Conservation (phyloP, 2,113 vertebrate genomes). For the Cyprinodon variegatus region DNA sequence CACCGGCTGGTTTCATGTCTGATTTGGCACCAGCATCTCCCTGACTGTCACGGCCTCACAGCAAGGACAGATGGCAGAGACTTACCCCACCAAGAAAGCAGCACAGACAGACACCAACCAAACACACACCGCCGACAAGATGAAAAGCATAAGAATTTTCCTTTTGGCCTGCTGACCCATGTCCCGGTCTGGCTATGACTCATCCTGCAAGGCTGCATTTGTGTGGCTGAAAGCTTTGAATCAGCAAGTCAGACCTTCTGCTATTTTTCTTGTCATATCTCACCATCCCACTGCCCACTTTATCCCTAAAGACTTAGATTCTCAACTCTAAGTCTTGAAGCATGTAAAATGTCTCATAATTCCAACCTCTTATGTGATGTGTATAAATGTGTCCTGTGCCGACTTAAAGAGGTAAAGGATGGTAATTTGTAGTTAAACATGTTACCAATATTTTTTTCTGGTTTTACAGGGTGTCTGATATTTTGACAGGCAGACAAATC, state of each 20-base stretch:
- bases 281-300: neutral
- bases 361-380: neutral
- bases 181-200: constrained; percentile 59
- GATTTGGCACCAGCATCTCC: constrained; percentile 60
- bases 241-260: constrained; percentile 42
- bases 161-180: constrained; percentile 38
- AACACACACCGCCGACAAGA: constrained; percentile 11
- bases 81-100: constrained; percentile 63
- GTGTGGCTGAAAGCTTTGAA: constrained; percentile 7
- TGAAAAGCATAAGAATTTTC: constrained; percentile 36
- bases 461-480: neutral
- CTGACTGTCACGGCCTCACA: constrained; percentile 63
- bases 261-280: neutral
- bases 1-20: constrained; percentile 46
- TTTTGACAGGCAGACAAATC: neutral
- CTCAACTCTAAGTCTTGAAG: too few species aligned
- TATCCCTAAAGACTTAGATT: neutral
- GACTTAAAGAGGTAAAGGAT: neutral
- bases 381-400: constrained; percentile 1
- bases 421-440: constrained; percentile 1
- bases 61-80: constrained; percentile 77
- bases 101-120: constrained; percentile 2
- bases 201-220: constrained; percentile 44
- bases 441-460: neutral
- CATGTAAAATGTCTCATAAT: neutral